Conservation (phyloP, 1,140 invertebrate genomes). For the Anastrepha ludens region DNA sequence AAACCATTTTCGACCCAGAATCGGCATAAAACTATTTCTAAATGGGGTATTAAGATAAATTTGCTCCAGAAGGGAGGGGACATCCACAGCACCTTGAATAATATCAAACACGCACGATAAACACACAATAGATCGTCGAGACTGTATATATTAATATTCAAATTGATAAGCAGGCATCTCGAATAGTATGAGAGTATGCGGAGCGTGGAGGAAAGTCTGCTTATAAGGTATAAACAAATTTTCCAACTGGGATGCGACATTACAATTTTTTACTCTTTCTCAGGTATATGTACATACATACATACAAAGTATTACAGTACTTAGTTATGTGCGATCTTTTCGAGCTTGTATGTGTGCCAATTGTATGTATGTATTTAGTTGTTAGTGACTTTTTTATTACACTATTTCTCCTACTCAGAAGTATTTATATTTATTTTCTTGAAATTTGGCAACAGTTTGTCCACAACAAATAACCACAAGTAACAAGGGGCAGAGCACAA, state of each 20-base stretch:
- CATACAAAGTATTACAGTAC: not conserved
- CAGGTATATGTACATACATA: not conserved
- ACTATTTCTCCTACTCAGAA: not conserved
- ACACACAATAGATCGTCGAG: too few relatives aligned
- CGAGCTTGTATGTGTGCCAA: not conserved
- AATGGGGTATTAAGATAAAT: too few relatives aligned
- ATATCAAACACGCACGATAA: too few relatives aligned
- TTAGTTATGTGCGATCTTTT: not conserved
- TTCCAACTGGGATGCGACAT: not conserved
- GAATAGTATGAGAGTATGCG: too few relatives aligned
- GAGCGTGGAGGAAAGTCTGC: too few relatives aligned
- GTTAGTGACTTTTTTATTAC: not conserved
- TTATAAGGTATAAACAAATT: not conserved
- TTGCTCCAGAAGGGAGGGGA: too few relatives aligned
- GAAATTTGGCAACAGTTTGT: slow-evolving; percentile 39
- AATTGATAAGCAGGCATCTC: too few relatives aligned
- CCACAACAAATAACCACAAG: not conserved
- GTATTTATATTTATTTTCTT: slow-evolving; percentile 9
- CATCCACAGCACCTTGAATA: too few relatives aligned
- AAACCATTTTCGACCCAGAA: too few relatives aligned
- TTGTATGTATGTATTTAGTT: not conserved
- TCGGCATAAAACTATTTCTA: too few relatives aligned
- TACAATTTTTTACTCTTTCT: not conserved
- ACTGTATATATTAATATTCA: too few relatives aligned
- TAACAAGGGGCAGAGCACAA: not conserved